Conservation (phyloP, 2,113 vertebrate genomes). For the Elaphurus davidianus region DNA sequence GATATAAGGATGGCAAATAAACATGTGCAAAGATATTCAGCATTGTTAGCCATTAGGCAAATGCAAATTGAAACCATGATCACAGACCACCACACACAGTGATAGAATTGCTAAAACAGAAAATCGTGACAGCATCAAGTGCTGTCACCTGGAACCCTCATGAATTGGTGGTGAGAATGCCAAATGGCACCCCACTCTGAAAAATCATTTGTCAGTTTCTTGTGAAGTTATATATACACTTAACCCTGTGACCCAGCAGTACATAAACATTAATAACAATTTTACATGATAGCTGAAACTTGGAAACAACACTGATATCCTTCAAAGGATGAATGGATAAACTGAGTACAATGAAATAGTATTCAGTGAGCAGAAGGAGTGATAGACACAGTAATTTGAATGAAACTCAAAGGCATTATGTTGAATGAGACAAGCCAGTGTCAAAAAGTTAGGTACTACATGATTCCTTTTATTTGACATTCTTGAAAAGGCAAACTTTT, state of each 20-base stretch:
- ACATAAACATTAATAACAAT: not conserved
- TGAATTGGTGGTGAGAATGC: not conserved
- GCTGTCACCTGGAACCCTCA: not conserved
- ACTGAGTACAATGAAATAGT: not conserved
- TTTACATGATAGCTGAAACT: not conserved
- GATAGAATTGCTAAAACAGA: not conserved
- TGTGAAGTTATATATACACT: not conserved
- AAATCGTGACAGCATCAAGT: not conserved
- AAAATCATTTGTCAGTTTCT: not conserved
- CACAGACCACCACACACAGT: not conserved
- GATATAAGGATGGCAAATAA: not conserved
- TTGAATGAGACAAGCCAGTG: not conserved
- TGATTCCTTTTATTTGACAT: not conserved
- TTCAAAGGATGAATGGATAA: not conserved
- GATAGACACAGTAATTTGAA: not conserved
- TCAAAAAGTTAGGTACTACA: not conserved
- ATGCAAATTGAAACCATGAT: not conserved
- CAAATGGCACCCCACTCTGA: not conserved
- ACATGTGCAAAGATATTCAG: not conserved
- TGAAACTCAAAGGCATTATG: not conserved
- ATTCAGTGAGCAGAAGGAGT: not conserved
- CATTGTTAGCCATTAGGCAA: not conserved
- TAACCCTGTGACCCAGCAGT: not conserved
- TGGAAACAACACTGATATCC: not conserved
- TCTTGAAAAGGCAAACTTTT: not conserved